Evolutionary conservation across 2,797 vertebrate species (phyloP).

Genomic region (Hypotaenidia okinawae): DNA sequence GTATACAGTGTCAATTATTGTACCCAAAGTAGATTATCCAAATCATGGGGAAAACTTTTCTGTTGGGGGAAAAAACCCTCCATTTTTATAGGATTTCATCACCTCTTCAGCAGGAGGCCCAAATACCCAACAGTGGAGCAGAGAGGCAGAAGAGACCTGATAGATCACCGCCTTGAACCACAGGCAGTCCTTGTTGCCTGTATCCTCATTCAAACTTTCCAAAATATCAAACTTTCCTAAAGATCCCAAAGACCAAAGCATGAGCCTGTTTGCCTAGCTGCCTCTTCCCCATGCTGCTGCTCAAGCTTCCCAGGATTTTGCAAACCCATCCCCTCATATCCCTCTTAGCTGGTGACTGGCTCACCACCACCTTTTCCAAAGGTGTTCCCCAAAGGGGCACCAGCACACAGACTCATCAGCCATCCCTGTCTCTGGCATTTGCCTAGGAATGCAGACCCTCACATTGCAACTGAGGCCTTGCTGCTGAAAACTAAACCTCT

Average conservation of each 20-base stretch:
- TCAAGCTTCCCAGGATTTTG: not conserved
- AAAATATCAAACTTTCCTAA: not conserved
- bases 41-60: not conserved
- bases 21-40: not conserved
- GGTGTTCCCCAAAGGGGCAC: not conserved
- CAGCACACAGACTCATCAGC: rapidly evolving
- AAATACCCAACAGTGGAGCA: not conserved
- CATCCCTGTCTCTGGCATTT: rapidly evolving
- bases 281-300: not conserved
- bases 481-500: not conserved
- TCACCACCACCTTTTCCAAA: not conserved
- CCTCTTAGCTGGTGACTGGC: not conserved
- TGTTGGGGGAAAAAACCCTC: not conserved
- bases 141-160: not conserved
- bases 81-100: not conserved
- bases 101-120: not conserved
- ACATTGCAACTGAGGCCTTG: not conserved
- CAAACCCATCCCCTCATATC: not conserved
- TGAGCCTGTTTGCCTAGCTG: not conserved
- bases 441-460: not conserved
- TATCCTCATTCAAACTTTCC: not conserved
- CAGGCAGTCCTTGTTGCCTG: not conserved
- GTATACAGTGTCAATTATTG: not conserved
- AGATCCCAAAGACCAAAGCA: not conserved
- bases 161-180: rapidly evolving